Percentiles rank a stretch among this genome's conserved stretches.
phyloP scores from a whole-genome alignment of 2,113 vertebrate genomes.

The Mesembrinibis cayennensis region DNA sequence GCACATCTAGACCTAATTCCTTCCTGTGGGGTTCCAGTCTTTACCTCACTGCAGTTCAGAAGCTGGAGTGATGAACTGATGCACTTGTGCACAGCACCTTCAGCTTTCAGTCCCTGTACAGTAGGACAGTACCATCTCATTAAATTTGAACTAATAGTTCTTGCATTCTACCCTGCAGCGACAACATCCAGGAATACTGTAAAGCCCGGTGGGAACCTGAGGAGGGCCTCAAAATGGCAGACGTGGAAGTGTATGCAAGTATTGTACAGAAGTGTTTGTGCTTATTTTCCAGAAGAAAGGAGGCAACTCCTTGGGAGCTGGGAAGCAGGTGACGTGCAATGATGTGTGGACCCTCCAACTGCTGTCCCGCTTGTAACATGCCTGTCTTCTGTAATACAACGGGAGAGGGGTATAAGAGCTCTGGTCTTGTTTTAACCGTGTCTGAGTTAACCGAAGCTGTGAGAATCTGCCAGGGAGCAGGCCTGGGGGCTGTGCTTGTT shows the following conservation, averaged over 20 bases:
- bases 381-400: rapidly evolving
- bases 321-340: rapidly evolving
- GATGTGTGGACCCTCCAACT: rapidly evolving
- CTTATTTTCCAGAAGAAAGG: background rate
- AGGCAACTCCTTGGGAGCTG: background rate
- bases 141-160: background rate
- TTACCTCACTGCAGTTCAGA: background rate
- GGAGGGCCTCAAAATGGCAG: background rate
- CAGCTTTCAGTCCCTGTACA: background rate
- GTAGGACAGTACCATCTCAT: background rate
- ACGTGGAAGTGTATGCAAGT: background rate
- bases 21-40: background rate
- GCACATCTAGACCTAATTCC: background rate
- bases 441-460: background rate
- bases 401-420: background rate
- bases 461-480: background rate
- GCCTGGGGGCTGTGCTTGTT: background rate
- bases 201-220: background rate
- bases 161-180: background rate
- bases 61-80: background rate
- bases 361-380: rapidly evolving
- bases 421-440: rapidly evolving
- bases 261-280: background rate
- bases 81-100: background rate
- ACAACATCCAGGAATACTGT: background rate